These are phyloP conservation scores for silkworm (Bombyx mori) DNA, from an alignment of 1,140 invertebrate species.

Conservation along the genomic window ASM3026992v2 NC_085119.1:16288001-16288500, in stretches of 20 bases:
- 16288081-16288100: conserved; percentile 94
- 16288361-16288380: conserved; percentile 22
- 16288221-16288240: conserved; percentile 95
- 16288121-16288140: conserved; percentile 96
- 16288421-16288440: too few species aligned
- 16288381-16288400: too few species aligned
- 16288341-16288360: conserved; percentile 96
- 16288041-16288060: conserved; percentile 92
- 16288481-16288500: too few species aligned
- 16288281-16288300: conserved; percentile 97
- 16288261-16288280: conserved; percentile 93
- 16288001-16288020: conserved; percentile 94
- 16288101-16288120: conserved; percentile 96
- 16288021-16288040: conserved; percentile 94
- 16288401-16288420: too few species aligned
- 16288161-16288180: conserved; percentile 91
- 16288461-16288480: too few species aligned
- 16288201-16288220: conserved; percentile 93
- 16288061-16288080: conserved; percentile 95
- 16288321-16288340: conserved; percentile 96
- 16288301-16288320: conserved; percentile 96
- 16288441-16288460: too few species aligned
- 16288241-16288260: conserved; percentile 95
- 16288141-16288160: conserved; percentile 96
- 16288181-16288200: conserved; percentile 95